Evolutionary conservation across 2,797 vertebrate genomes (phyloP).

Genomic region (Rhinogobio ventralis): DNA sequence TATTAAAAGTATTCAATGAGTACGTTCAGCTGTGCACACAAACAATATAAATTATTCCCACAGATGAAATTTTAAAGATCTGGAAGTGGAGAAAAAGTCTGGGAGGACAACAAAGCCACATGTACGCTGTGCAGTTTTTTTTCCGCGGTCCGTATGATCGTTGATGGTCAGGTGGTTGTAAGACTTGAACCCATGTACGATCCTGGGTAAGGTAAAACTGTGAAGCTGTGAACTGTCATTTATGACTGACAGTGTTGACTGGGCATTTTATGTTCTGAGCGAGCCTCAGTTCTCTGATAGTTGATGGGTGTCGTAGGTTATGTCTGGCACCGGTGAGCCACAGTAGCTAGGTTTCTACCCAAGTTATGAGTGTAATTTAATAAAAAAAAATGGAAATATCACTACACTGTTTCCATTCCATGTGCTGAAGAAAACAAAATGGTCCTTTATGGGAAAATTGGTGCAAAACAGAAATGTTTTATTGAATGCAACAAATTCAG

Average conservation of each 20-base stretch:
- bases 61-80: slow-evolving; percentile 15
- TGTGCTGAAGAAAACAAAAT: not conserved
- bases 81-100: not conserved
- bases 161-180: no score
- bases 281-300: not conserved
- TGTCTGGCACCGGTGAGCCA: not conserved
- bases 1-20: slow-evolving; percentile 3
- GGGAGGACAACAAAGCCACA: not conserved
- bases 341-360: not conserved
- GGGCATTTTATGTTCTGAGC: not conserved
- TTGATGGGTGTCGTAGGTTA: not conserved
- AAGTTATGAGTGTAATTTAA: not conserved
- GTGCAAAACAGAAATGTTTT: not conserved
- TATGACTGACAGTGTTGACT: not conserved
- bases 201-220: not conserved
- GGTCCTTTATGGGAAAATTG: no score
- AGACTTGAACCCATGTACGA: not conserved
- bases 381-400: not conserved
- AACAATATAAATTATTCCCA: slow-evolving; percentile 33
- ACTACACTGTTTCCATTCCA: not conserved
- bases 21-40: not conserved
- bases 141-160: not conserved
- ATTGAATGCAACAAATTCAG: not conserved
- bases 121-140: not conserved
- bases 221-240: not conserved